A percentile compares a stretch with the other conserved stretches of the same genome.
Conservation (phyloP, 1,140 invertebrate genomes). For the Anadara kagoshimensis region DNA sequence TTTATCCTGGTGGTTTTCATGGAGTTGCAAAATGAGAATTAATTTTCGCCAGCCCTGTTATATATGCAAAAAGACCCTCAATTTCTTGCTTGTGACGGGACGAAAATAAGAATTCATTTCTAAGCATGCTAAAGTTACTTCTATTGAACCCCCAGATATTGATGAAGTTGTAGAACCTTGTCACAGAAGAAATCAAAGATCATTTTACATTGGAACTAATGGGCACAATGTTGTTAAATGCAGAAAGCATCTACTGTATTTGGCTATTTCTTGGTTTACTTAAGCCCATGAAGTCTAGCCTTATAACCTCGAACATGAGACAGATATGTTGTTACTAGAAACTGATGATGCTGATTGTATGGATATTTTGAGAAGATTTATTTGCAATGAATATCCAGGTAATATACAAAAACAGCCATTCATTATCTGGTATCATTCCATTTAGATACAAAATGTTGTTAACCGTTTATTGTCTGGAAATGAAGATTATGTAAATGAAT, state of each 20-base stretch:
- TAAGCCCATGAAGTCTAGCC: not conserved
- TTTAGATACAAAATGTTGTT: not conserved
- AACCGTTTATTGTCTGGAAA: no score
- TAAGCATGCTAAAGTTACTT: not conserved
- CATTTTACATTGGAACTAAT: not conserved
- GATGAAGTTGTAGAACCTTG: not conserved
- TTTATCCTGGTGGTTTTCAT: no score
- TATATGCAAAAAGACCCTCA: constrained; percentile 1
- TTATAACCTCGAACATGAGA: not conserved
- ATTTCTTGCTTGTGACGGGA: constrained; percentile 15
- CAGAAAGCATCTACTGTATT: constrained; percentile 10
- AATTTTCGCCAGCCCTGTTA: no score
- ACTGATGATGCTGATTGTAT: not conserved
- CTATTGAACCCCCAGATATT: not conserved
- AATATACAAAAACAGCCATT: constrained; percentile 1
- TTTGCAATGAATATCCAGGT: not conserved
- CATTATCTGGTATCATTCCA: constrained; percentile 5
- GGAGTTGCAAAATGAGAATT: no score
- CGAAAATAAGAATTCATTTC: constrained; percentile 17
- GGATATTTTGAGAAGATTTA: not conserved
- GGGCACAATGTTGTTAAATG: no score
- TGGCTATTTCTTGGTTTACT: not conserved
- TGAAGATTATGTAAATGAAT: no score
- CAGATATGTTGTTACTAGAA: not conserved
- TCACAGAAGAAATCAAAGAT: constrained; percentile 4